These are phyloP conservation scores for Burhinus oedicnemus DNA, from an alignment of 2,113 vertebrate species.

Conservation along the genomic window DNA sequence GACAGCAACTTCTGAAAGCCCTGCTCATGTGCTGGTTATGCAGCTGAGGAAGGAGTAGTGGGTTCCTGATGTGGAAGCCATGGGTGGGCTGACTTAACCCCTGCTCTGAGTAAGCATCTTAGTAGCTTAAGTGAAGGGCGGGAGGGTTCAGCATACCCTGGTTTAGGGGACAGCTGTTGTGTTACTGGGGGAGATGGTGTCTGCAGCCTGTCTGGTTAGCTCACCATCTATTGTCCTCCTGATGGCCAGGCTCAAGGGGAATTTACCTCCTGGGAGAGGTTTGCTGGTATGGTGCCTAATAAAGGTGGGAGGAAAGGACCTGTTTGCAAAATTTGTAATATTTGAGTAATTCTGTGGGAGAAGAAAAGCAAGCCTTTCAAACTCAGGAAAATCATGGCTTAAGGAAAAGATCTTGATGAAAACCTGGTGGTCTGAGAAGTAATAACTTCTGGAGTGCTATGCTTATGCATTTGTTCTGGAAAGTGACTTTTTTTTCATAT, in stretches of 20 bases:
- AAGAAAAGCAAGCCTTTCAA: background rate
- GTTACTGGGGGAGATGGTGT: too few relatives aligned
- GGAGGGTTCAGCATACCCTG: background rate
- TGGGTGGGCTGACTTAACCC: background rate
- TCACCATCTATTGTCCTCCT: background rate
- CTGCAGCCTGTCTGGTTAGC: background rate
- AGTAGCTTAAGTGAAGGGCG: too few relatives aligned
- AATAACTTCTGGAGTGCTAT: background rate
- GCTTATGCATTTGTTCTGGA: background rate
- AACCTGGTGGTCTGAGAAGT: background rate
- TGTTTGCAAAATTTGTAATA: too few relatives aligned
- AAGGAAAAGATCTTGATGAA: background rate
- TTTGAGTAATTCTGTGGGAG: too few relatives aligned
- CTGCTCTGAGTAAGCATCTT: background rate
- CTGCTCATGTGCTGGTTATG: rapidly evolving
- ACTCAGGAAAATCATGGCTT: background rate
- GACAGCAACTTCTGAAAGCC: background rate
- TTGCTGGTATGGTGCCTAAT: background rate
- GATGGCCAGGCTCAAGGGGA: background rate
- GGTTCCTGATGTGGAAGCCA: background rate
- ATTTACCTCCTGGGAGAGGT: background rate
- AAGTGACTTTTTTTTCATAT: background rate
- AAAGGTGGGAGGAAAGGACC: background rate
- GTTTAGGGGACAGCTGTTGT: background rate
- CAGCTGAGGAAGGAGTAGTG: background rate